phyloP scores from a whole-genome alignment of 2,888 invertebrate species.

The Epiblema foenella region DNA sequence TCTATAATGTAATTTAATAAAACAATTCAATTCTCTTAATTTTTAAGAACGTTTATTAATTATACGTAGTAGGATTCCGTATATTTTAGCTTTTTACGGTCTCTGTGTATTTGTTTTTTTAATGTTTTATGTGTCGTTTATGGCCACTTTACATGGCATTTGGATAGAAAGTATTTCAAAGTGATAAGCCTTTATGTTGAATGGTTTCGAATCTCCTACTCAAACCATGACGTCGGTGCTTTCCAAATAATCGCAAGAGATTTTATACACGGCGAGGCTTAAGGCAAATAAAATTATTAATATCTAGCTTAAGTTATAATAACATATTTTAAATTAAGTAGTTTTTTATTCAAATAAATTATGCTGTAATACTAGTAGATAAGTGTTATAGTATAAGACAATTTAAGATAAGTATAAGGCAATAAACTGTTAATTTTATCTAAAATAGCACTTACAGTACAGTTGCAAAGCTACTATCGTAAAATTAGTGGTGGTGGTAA shows the following conservation, averaged over 20 bases:
- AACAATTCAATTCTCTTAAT: slow-evolving; percentile 15
- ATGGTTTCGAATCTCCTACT: slow-evolving; percentile 44
- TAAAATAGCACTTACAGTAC: slow-evolving; percentile 55
- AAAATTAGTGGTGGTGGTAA: slow-evolving; percentile 77
- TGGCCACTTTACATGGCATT: slow-evolving; percentile 41
- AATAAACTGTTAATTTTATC: slow-evolving; percentile 35
- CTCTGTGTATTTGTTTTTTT: neutral
- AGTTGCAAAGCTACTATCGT: slow-evolving; percentile 64
- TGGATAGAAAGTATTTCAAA: slow-evolving; percentile 13
- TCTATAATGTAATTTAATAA: slow-evolving; percentile 5
- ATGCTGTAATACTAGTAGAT: slow-evolving; percentile 54
- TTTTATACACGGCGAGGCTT: slow-evolving; percentile 60
- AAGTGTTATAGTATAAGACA: slow-evolving; percentile 70
- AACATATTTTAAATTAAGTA: slow-evolving; percentile 26
- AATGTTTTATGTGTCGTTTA: slow-evolving; percentile 7
- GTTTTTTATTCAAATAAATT: slow-evolving; percentile 40
- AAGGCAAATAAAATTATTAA: slow-evolving; percentile 47
- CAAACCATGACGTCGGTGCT: slow-evolving; percentile 54
- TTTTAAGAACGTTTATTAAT: slow-evolving; percentile 1
- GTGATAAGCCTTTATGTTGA: slow-evolving; percentile 8
- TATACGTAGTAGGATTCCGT: neutral
- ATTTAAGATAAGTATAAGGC: slow-evolving; percentile 49
- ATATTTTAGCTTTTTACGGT: slow-evolving; percentile 2
- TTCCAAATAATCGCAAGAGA: slow-evolving; percentile 53
- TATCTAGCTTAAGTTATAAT: slow-evolving; percentile 22